Evolutionary conservation across 2,797 vertebrate genomes (phyloP).

Genomic region (Tarsius wallacei): DNA sequence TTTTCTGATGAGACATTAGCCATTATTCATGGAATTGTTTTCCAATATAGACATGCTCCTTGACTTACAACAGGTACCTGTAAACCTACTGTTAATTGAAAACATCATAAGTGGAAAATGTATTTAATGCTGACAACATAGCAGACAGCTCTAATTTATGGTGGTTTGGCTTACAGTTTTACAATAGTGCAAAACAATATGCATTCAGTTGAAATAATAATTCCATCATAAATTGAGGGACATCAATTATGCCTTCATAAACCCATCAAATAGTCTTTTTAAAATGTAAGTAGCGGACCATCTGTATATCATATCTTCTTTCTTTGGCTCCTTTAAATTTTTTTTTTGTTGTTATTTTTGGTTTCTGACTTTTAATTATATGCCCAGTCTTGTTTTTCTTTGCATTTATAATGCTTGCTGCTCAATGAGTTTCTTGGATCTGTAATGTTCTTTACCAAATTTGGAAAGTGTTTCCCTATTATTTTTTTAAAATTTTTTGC

Average conservation of each 20-base stretch:
- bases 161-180: not conserved
- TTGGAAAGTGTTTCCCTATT: not conserved
- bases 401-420: slow-evolving; percentile 23
- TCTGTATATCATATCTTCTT: not conserved
- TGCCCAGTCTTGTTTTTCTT: not conserved
- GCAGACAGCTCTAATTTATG: not conserved
- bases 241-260: not conserved
- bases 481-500: not conserved
- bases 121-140: not conserved
- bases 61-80: not conserved
- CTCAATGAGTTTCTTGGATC: not conserved
- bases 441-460: not conserved
- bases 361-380: not conserved
- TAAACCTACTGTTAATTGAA: not conserved
- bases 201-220: not conserved
- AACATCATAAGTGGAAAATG: not conserved
- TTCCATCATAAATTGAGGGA: too few relatives aligned
- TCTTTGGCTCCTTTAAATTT: slow-evolving; percentile 5
- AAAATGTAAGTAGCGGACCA: not conserved
- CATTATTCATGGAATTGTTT: not conserved
- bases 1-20: not conserved
- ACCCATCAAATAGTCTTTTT: not conserved
- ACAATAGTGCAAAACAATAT: not conserved
- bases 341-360: not conserved
- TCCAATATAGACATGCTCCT: not conserved